Evolutionary conservation across 2,113 vertebrate genomes (phyloP).

Genomic region (Plecotus auritus): DNA sequence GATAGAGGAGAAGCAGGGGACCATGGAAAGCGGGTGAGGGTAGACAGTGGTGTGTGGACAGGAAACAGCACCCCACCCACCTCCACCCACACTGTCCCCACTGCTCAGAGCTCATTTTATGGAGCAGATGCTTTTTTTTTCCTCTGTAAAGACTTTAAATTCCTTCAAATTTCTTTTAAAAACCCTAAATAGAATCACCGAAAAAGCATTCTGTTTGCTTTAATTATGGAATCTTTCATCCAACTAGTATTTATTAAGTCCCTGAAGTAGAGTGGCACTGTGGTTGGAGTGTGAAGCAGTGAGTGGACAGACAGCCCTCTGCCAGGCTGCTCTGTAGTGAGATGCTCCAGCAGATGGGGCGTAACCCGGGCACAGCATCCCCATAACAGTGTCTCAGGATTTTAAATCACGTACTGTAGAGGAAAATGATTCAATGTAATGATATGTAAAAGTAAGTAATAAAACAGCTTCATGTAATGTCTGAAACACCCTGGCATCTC

Average conservation of each 20-base stretch:
- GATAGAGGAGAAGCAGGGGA: not conserved
- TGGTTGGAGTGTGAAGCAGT: not conserved
- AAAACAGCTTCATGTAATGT: not conserved
- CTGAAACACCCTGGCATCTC: not conserved
- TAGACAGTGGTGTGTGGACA: too few relatives aligned
- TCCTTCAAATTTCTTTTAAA: not conserved
- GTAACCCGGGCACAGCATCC: not conserved
- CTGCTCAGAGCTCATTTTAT: not conserved
- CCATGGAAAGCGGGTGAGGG: too few relatives aligned
- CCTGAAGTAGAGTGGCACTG: not conserved
- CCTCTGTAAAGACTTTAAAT: not conserved
- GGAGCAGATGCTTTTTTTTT: not conserved
- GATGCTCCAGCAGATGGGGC: not conserved
- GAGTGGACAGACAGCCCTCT: not conserved
- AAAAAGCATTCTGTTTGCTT: not conserved
- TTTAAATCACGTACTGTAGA: not conserved
- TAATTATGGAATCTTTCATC: not conserved
- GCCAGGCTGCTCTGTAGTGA: not conserved
- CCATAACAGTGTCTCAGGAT: not conserved
- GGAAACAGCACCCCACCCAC: not conserved
- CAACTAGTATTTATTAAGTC: not conserved
- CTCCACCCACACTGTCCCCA: not conserved
- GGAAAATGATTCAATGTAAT: not conserved
- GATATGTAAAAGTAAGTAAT: not conserved
- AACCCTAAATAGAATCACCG: not conserved